Evolutionary conservation across 2,113 vertebrate genomes (phyloP).

Genomic region (Rhinoderma darwinii): DNA sequence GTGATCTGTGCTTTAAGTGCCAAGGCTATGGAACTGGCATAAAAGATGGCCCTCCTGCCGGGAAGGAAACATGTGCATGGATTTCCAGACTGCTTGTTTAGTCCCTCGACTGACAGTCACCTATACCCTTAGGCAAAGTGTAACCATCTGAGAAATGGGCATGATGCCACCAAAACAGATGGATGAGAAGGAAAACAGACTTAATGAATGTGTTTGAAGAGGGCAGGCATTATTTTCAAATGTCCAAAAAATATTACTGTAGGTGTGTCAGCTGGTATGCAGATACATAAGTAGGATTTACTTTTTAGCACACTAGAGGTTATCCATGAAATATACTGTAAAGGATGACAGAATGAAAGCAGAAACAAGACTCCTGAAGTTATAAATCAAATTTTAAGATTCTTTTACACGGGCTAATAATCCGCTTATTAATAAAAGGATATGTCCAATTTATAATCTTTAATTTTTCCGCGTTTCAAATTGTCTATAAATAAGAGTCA

Average conservation of each 20-base stretch:
- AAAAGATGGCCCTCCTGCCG: conserved; percentile 22
- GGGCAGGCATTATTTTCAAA: conserved; percentile 34
- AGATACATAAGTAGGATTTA: background rate
- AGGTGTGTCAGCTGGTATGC: background rate
- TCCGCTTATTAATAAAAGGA: no score
- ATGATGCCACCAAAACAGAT: conserved; percentile 49
- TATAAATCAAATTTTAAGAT: no score
- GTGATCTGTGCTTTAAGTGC: conserved; percentile 45
- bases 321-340: background rate
- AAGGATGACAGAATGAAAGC: background rate
- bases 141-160: conserved; percentile 46
- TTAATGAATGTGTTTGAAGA: conserved; percentile 38
- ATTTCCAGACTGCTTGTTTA: conserved; percentile 25
- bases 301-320: background rate
- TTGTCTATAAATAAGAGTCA: no score
- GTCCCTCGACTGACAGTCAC: conserved; percentile 47
- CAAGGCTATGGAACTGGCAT: conserved; percentile 33
- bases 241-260: background rate
- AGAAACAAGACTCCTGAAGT: background rate
- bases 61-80: conserved; percentile 43
- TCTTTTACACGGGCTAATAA: no score
- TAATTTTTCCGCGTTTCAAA: no score
- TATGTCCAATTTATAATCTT: no score
- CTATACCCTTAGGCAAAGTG: conserved; percentile 51
- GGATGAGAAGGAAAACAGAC: conserved; percentile 1